Evolutionary conservation across 2,888 invertebrate genomes (phyloP), one percentile per base, ranked within the genome.

Genomic region (Leptopterna dolabrata): DNA sequence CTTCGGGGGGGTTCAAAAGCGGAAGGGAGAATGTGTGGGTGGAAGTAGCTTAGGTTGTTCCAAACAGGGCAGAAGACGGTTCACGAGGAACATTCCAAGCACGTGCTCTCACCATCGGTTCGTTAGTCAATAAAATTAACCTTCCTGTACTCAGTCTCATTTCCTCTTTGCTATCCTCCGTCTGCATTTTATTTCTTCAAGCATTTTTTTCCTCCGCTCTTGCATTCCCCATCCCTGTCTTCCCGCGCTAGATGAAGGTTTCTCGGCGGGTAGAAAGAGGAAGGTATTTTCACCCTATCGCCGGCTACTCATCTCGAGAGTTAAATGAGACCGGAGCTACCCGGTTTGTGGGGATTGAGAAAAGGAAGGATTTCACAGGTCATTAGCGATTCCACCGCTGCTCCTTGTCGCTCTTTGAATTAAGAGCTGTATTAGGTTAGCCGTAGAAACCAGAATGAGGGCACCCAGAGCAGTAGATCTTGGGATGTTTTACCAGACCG

Each of bases 51-150:
- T 30, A 6, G 73, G 16, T 36, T 6, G 30, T 16, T 29, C 30
- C 36, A 30, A 13, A 24, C n/a, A 24, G 78, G 45, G 45, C 9
- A 45, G 85, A 63, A 73, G 55, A n/a, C 43, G 82, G 47, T 27
- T 73, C 71, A 11, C 7, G 70, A 63, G 45, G 2, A 85, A 85
- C 73, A 85, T 85, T 85, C 85, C 19, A 45, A 73, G 85, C 85
- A 85, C 85, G 85, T 76, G 85, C 73, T 76, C 45, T 29, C 41
- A 45, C 85, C 85, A 85, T 86, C 87, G 86, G 86, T 86, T 86
- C 86, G 87, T 87, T 87, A 87, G 82, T 73, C 87, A 87, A 87
- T 87, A 82, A 87, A 87, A 87, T 87, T 87, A 87, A 76, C 86
- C 70, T 45, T 85, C 47, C 45, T 47, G 27, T 30, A 16, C 85